Percentiles rank a stretch among this genome's conserved stretches.
These are phyloP conservation scores for Hydrocynus forskahlii DNA, from an alignment of 2,797 vertebrate species.

Conservation along the genomic window DNA sequence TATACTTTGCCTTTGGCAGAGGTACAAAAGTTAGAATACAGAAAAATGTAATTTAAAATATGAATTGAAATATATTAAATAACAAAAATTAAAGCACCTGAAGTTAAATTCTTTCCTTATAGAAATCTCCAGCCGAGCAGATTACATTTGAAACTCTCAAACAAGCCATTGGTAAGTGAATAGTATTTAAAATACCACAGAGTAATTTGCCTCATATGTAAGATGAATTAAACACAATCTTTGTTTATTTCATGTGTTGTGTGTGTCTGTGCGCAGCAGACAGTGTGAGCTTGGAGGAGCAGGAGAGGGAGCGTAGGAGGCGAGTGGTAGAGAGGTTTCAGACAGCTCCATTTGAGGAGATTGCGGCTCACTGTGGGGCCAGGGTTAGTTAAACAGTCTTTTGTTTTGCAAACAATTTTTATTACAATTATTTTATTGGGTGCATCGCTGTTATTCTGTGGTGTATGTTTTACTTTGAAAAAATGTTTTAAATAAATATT, in stretches of 20 bases:
- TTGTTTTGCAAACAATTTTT: neutral
- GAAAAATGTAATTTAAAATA: too few species aligned
- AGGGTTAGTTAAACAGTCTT: slow-evolving; percentile 74
- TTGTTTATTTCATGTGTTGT: neutral
- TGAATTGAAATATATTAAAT: too few species aligned
- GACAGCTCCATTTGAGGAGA: slow-evolving; percentile 92
- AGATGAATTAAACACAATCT: neutral
- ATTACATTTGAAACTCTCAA: slow-evolving; percentile 92
- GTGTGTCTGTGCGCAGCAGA: slow-evolving; percentile 66
- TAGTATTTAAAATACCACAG: neutral
- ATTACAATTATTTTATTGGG: too few species aligned
- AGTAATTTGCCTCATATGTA: neutral
- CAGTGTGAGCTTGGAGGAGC: slow-evolving; percentile 82
- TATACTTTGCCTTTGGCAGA: too few species aligned
- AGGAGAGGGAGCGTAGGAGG: slow-evolving; percentile 83
- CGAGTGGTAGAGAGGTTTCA: slow-evolving; percentile 89
- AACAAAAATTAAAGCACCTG: too few species aligned
- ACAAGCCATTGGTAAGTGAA: slow-evolving; percentile 85
- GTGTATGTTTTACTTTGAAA: too few species aligned
- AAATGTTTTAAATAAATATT: neutral
- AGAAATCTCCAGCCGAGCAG: slow-evolving; percentile 85
- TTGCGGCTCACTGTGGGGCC: slow-evolving; percentile 88
- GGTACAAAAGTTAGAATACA: too few species aligned
- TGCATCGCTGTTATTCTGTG: too few species aligned
- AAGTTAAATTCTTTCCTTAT: slow-evolving; percentile 9